phyloP scores from a whole-genome alignment of 2,888 invertebrate species.

The Rhaphigaster nebulosa region DNA sequence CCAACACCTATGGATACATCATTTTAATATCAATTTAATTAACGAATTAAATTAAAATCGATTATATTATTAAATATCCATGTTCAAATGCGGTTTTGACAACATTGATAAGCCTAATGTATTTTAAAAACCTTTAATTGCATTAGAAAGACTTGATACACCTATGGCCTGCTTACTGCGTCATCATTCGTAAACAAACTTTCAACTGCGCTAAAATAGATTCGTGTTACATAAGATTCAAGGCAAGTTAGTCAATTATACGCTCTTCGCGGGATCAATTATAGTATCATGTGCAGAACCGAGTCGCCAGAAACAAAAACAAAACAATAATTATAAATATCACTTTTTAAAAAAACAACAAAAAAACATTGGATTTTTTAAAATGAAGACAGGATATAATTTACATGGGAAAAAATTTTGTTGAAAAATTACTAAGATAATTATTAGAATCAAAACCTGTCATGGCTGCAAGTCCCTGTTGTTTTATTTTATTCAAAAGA shows the following conservation, averaged over 20 bases:
- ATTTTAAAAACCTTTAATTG: background rate
- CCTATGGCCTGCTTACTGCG: background rate
- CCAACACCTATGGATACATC: too few species aligned
- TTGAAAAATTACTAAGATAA: too few species aligned
- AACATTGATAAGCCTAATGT: background rate
- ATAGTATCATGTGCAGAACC: background rate
- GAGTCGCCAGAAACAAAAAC: background rate
- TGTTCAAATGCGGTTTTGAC: too few species aligned
- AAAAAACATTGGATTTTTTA: too few species aligned
- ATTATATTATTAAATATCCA: too few species aligned
- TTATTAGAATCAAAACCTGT: too few species aligned
- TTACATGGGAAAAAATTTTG: background rate
- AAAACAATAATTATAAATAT: background rate
- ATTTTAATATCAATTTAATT: too few species aligned
- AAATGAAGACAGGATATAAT: background rate
- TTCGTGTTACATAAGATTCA: background rate
- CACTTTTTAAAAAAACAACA: too few species aligned
- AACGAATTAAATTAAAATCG: too few species aligned
- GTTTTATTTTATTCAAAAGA: background rate
- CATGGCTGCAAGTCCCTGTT: too few species aligned
- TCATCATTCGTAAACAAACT: conserved; percentile 16
- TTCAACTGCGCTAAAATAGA: background rate
- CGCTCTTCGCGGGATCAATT: background rate
- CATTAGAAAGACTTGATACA: background rate
- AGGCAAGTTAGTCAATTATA: background rate